These are phyloP conservation scores for Salticus scenicus DNA, from an alignment of 2,888 invertebrate genomes.

Conservation along the genomic window DNA sequence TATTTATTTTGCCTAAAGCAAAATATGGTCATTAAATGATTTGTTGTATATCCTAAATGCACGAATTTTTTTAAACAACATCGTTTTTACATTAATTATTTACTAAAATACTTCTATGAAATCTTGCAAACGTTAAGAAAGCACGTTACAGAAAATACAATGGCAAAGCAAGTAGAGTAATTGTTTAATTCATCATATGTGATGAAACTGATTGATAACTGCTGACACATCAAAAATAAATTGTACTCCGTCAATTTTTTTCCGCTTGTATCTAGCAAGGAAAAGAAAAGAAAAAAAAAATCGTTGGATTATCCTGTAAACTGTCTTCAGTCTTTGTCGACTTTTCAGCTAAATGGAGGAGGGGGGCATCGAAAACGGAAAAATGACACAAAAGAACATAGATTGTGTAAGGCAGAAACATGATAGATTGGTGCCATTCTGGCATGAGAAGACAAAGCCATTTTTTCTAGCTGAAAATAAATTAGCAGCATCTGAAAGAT, in stretches of 20 bases:
- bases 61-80: too few species aligned
- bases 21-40: too few species aligned
- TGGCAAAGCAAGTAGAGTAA: too few species aligned
- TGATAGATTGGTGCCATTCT: conserved; percentile 51
- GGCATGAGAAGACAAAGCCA: conserved; percentile 7
- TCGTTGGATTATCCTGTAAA: background rate
- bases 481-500: background rate
- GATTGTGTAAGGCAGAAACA: conserved; percentile 46
- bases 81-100: too few species aligned
- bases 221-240: background rate
- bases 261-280: background rate
- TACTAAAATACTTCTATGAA: too few species aligned
- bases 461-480: background rate
- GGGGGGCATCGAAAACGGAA: conserved; percentile 37
- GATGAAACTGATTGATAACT: background rate
- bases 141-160: too few species aligned
- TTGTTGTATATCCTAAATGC: too few species aligned
- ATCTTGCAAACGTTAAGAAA: too few species aligned
- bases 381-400: conserved; percentile 49
- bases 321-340: background rate
- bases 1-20: too few species aligned
- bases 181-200: background rate
- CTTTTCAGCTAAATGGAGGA: background rate
- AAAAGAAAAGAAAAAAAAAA: background rate
- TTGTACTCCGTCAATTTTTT: background rate